Base-by-base conservation (phyloP, 1,140 invertebrate species). In the Pseudobourletiella spinata region DNA sequence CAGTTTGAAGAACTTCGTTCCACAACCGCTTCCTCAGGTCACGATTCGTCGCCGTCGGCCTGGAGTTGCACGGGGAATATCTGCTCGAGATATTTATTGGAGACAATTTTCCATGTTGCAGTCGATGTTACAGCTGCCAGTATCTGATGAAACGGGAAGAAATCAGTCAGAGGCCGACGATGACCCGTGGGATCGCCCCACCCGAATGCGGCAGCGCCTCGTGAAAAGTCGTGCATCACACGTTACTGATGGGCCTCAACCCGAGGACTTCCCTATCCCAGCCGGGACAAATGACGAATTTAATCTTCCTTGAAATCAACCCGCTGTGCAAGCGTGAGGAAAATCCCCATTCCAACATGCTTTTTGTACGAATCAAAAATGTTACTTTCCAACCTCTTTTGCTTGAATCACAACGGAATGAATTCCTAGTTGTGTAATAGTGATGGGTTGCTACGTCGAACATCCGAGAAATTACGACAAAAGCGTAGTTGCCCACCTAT, bases 271-370 rank as follows among this genome's bases (percentile, higher is more conserved):
- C 22, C 11, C 50, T 11, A 54, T 54, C 28, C 50, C 50, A 28
- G 50, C 50, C 25, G 50, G 50, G 6, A 54, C 50, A 3, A 54
- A 54, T 54, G 50, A 24, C 8, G 50, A 54, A 8, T 54, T 54
- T 20, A 26, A 26, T 20, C 14, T 22, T 6, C 28, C 30, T 26
- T 54, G 25, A 54, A 48, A 50, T 50, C 18, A 35, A 50, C 46
- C 18, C 32, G 57, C 24, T 67, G 66, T 1, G 91, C 89, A 43
- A 89, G 11, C 11, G n/a, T n/a, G 11, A 11, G 35, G 35, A 11
- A 11, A 39, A 39, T 11, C 35, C 35, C 11, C n/a, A n/a, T 11
- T 11, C 11, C 35, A 11, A 39, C n/a, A 39, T 39, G n/a, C n/a
- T 39, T 11, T 39, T 11, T 39, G n/a, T 39, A 11, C n/a, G 11